Evolutionary conservation across 2,888 invertebrate species (phyloP).

Genomic region (Melangyna quadrimaculata): DNA sequence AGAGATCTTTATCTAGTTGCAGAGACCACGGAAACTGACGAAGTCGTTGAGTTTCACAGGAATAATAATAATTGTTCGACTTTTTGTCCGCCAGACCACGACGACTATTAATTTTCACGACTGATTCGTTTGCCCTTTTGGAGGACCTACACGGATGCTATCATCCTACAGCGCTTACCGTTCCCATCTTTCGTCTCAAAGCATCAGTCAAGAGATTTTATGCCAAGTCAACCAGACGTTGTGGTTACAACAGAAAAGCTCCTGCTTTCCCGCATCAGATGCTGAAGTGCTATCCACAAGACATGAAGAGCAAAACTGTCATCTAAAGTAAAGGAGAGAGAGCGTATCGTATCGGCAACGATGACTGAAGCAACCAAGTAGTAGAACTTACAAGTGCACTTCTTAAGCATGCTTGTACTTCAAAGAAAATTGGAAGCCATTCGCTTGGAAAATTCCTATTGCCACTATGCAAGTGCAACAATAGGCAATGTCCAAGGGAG

Average conservation of each 20-base stretch:
- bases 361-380: conserved; percentile 58
- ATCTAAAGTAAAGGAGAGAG: conserved; percentile 42
- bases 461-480: conserved; percentile 45
- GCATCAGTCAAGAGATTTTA: conserved; percentile 28
- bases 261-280: conserved; percentile 40
- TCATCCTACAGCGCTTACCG: conserved; percentile 10
- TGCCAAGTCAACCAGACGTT: conserved; percentile 53
- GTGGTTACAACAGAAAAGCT: conserved; percentile 46
- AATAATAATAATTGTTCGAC: conserved; percentile 51
- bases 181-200: neutral
- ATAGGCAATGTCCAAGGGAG: conserved; percentile 50
- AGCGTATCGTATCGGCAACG: conserved; percentile 55
- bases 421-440: conserved; percentile 70
- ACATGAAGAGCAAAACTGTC: conserved; percentile 65
- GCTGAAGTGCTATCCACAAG: conserved; percentile 63
- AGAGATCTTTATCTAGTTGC: neutral
- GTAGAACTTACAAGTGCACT: conserved; percentile 55
- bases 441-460: conserved; percentile 68
- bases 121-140: conserved; percentile 68
- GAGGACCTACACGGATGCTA: conserved; percentile 41
- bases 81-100: conserved; percentile 51
- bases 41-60: conserved; percentile 33
- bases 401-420: conserved; percentile 52
- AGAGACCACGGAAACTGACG: conserved; percentile 8
- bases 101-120: conserved; percentile 68